Conservation (phyloP, 2,797 vertebrate species). For the Malurus leucopterus region DNA sequence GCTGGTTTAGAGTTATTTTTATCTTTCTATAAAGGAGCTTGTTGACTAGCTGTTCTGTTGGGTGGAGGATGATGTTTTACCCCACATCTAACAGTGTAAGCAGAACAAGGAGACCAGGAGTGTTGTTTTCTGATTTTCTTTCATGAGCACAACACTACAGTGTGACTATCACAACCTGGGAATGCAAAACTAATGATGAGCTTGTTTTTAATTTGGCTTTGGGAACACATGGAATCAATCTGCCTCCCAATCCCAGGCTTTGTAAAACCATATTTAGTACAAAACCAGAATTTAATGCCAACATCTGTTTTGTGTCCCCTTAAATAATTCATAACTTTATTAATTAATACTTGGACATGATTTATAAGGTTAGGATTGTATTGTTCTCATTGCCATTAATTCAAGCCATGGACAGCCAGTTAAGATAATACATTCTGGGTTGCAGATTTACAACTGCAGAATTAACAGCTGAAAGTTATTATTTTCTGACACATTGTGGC, state of each 20-base stretch:
- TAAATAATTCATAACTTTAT: conserved; percentile 25
- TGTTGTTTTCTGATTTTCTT: neutral
- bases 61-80: neutral
- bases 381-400: conserved; percentile 24
- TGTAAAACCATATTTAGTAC: neutral
- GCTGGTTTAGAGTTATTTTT: neutral
- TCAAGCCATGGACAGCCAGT: neutral
- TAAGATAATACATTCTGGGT: conserved; percentile 7
- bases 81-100: neutral
- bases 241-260: neutral
- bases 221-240: conserved; percentile 4
- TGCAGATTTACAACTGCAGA: conserved; percentile 4
- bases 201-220: neutral
- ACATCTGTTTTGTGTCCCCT: neutral
- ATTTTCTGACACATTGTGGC: conserved; percentile 11
- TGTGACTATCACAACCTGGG: neutral
- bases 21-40: neutral
- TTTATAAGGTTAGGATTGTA: neutral
- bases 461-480: conserved; percentile 25
- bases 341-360: conserved; percentile 3
- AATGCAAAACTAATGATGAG: neutral
- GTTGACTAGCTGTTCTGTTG: neutral
- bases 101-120: neutral
- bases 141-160: neutral
- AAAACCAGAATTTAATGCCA: conserved; percentile 11